Evolutionary conservation across 2,888 invertebrate species (phyloP).

Genomic region (Labia minor): DNA sequence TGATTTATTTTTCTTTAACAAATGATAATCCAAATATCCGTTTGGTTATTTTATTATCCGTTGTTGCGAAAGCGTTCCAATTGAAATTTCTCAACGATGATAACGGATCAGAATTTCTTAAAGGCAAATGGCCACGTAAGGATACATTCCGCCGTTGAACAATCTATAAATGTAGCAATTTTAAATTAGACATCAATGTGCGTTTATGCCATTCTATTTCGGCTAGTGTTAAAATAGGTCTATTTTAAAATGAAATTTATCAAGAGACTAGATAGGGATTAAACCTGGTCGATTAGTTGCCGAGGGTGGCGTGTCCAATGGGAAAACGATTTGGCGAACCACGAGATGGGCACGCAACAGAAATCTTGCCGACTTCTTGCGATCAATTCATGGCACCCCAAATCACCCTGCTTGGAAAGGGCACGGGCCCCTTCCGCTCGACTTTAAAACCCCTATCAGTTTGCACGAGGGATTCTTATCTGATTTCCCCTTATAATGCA

Average conservation of each 20-base stretch:
- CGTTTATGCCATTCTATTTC: constrained; percentile 1
- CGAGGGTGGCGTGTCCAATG: constrained; percentile 13
- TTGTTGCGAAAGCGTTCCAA: neutral
- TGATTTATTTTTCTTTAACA: neutral
- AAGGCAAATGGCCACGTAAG: neutral
- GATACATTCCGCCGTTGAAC: neutral
- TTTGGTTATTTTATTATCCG: neutral
- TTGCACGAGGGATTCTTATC: no score
- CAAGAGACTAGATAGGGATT: constrained; percentile 2
- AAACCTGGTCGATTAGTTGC: constrained; percentile 4
- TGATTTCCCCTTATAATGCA: no score
- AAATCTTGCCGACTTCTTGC: no score
- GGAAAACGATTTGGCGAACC: neutral
- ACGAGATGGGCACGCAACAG: no score
- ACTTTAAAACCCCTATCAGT: no score
- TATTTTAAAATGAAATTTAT: constrained; percentile 13
- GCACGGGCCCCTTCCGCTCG: no score
- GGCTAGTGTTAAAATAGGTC: neutral
- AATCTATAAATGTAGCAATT: constrained; percentile 13
- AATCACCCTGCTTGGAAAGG: no score
- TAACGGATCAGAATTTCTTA: neutral
- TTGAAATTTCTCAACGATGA: neutral
- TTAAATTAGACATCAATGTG: neutral
- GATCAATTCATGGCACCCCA: no score
- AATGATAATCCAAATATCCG: neutral